Base-by-base conservation (phyloP, 2,797 vertebrate species). In the Coreius guichenoti region DNA sequence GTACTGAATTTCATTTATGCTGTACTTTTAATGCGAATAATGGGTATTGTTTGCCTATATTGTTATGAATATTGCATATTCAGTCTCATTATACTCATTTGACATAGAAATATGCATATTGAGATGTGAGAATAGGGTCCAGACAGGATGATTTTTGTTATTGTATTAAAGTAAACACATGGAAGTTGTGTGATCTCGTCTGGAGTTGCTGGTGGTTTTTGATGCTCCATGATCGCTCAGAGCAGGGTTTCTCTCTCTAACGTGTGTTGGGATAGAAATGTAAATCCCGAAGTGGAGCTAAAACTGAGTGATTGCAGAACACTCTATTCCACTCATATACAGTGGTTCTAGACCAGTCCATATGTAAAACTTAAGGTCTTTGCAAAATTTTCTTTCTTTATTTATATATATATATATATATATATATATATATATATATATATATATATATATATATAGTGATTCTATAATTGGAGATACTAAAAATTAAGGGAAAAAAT, bases 11-110 rank as follows among this genome's bases (percentile, higher is more conserved):
- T 51, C 1, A 21, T 51, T 74, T 21, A 31, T 74, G 72, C 47
- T 13, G 17, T 12, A 54, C 72, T 75, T 75, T 63, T 26, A 11
- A 74, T 6, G 2, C 16, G 9, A 23, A 43, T 3, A 16, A 29
- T 31, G 26, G 61, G 13, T 29, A 63, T 31, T 51, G 47, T 74
- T 51, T 63, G 26, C 47, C 26, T 36, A 36, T 69, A 11, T 39
- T 70, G 36, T 72, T 45, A 72, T 61, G 36, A 43, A 78, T 78
- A 26, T 36, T 78, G 9, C 26, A 54, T 72, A 16, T 54, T 54
- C 47, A 33, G 47, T 12, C 5, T 61, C 19, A 11, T 31, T 3
- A 61, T 39, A n/a, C 1, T n/a, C 14, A 36, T 61, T 61, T 78
- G 21, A 77, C 23, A 6, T 43, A 19, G 73, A 14, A 49, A 26